Evolutionary conservation across 2,113 vertebrate species (phyloP), one percentile per base, ranked within the genome.

Genomic region (Actinemys pallida): DNA sequence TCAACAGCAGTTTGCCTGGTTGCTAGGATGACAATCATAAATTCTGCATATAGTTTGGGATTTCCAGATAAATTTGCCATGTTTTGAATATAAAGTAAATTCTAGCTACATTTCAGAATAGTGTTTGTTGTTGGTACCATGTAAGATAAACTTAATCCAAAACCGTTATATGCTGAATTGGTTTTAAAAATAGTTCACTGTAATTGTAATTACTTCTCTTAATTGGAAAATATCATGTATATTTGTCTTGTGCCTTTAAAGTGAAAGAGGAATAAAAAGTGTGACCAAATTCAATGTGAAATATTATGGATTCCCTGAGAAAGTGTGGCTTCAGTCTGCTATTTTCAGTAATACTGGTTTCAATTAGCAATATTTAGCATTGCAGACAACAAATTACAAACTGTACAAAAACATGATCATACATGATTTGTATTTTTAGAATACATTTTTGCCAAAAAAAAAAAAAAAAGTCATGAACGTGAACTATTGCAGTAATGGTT

Each of bases 321-420:
- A 88, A 90, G 9, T 92, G n/a, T 90, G 49, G 89, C 96, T 95
- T 96, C 52, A 95, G 79, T 78, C 85, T 96, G 93, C 89, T 86
- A 76, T 96, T 97, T 95, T 97, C 85, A 88, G 78, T 94, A 89
- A 89, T 93, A 96, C 97, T 24, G 5, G 88, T 93, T 97, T 95
- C 94, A 96, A 54, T 94, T 94, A 91, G 83, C 85, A 56, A 57
- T 97, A 96, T 96, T 97, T 97, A 97, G 94, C 86, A 87, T 94
- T 62, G 84, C 89, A 97, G 95, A 91, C 88, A 93, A 56, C 94
- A 95, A 98, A 98, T 97, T 97, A 97, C 53, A 83, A 91, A 91
- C 81, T 95, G 86, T 82, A 10, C 91, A 81, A 72, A 95, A 97
- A 52, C 59, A 90, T 89, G 47, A 2, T 86, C 45, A 42, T 83